Percentiles rank a stretch among this genome's conserved stretches.
These are phyloP conservation scores for Takifugu rubripes DNA, from an alignment of 2,797 vertebrate genomes.

Conservation along the genomic window DNA sequence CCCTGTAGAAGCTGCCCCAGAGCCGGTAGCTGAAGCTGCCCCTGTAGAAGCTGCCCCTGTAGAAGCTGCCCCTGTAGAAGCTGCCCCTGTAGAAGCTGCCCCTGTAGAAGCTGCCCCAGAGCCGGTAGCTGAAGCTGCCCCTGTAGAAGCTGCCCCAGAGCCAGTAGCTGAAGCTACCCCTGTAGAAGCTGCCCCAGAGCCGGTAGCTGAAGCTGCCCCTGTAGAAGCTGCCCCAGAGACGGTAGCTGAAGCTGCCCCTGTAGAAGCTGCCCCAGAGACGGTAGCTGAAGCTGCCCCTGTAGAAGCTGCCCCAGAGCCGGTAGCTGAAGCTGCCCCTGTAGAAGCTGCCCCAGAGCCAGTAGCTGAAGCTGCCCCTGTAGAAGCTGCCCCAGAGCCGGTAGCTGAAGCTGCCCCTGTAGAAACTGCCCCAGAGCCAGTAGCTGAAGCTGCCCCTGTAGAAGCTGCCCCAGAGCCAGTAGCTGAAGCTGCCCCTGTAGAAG, in stretches of 20 bases:
- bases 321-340: neutral
- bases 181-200: slow-evolving; percentile 11
- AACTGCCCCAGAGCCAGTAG: neutral
- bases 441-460: neutral
- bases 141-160: neutral
- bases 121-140: neutral
- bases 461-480: neutral
- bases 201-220: slow-evolving; percentile 10
- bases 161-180: slow-evolving; percentile 1
- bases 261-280: slow-evolving; percentile 1
- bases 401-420: neutral
- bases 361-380: neutral
- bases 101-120: neutral
- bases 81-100: neutral
- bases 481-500: neutral
- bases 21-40: neutral
- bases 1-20: neutral
- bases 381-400: neutral
- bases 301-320: neutral
- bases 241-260: neutral
- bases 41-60: neutral
- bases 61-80: neutral
- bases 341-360: slow-evolving; percentile 16
- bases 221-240: neutral
- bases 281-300: slow-evolving; percentile 14